A percentile compares a stretch with the other conserved stretches of the same genome.
These are phyloP conservation scores for Chamaetylas fuelleborni DNA, from an alignment of 2,113 vertebrate genomes.

Conservation along the genomic window DNA sequence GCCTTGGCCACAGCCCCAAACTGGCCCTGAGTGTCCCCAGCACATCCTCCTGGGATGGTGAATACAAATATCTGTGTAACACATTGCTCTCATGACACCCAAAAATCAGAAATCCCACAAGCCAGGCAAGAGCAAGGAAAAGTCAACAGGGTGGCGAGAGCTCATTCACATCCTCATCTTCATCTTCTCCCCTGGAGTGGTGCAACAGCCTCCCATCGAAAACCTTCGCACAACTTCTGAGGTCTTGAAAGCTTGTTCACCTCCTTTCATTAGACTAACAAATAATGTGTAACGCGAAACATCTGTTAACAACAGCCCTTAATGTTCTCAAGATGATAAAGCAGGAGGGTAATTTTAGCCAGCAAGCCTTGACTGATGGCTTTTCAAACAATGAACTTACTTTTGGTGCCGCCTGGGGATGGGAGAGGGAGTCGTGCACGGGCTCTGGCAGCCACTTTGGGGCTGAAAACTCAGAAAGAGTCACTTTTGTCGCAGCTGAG, in stretches of 20 bases:
- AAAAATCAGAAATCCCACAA: conserved; percentile 17
- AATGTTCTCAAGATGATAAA: conserved; percentile 78
- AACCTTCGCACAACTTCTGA: conserved; percentile 58
- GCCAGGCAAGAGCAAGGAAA: neutral
- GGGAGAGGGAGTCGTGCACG: neutral
- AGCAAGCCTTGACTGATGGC: conserved; percentile 51
- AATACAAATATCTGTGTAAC: neutral
- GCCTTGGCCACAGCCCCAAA: neutral
- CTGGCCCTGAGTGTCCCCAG: neutral
- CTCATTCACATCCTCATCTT: neutral
- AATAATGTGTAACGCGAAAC: conserved; percentile 79
- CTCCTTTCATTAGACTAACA: conserved; percentile 84
- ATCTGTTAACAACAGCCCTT: conserved; percentile 75
- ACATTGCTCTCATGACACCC: neutral
- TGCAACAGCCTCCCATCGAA: conserved; percentile 39
- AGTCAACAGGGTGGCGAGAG: neutral
- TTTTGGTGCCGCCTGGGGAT: conserved; percentile 18
- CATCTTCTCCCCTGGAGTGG: neutral
- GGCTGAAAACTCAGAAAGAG: neutral
- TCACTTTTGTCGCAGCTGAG: neutral
- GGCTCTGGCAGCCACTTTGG: neutral
- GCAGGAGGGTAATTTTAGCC: conserved; percentile 62
- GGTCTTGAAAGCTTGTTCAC: conserved; percentile 78
- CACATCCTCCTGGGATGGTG: fast-evolving
- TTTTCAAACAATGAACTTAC: conserved; percentile 53